Conservation (phyloP, 2,113 vertebrate species). For the Paralichthys olivaceus region DNA sequence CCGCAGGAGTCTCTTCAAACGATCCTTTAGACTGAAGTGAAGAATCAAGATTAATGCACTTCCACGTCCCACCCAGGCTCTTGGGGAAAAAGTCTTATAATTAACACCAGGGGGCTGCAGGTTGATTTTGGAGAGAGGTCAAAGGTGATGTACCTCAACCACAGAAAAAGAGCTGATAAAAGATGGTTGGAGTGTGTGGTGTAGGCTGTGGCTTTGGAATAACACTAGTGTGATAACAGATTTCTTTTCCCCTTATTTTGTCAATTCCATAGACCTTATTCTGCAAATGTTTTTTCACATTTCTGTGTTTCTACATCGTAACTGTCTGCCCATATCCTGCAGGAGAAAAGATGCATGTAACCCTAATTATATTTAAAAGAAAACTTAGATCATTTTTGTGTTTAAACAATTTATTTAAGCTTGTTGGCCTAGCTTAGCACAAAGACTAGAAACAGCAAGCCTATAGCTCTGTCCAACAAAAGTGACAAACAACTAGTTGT, state of each 20-base stretch:
- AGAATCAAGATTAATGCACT: constrained; percentile 86
- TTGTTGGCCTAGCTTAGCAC: too few relatives aligned
- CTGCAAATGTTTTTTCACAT: background rate
- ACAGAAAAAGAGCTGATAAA: constrained; percentile 57
- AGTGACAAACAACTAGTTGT: background rate
- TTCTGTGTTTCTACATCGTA: background rate
- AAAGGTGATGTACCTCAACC: constrained; percentile 40
- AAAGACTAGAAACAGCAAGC: too few relatives aligned
- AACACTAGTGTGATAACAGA: constrained; percentile 14
- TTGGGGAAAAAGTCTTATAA: constrained; percentile 71
- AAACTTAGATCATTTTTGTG: background rate
- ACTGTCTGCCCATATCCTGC: background rate
- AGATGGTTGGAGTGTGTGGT: constrained; percentile 46
- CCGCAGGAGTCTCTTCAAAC: constrained; percentile 81
- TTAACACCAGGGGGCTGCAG: constrained; percentile 79
- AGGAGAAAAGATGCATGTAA: background rate
- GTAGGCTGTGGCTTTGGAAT: constrained; percentile 40
- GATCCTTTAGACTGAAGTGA: constrained; percentile 78
- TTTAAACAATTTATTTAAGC: background rate
- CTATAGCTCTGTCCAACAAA: too few relatives aligned
- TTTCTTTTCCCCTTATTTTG: background rate
- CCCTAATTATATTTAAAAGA: background rate
- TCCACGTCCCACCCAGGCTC: constrained; percentile 66
- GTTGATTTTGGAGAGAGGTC: constrained; percentile 56
- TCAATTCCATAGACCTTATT: background rate